Conservation (phyloP, 2,797 vertebrate species). For the Peromyscus aztecus region DNA sequence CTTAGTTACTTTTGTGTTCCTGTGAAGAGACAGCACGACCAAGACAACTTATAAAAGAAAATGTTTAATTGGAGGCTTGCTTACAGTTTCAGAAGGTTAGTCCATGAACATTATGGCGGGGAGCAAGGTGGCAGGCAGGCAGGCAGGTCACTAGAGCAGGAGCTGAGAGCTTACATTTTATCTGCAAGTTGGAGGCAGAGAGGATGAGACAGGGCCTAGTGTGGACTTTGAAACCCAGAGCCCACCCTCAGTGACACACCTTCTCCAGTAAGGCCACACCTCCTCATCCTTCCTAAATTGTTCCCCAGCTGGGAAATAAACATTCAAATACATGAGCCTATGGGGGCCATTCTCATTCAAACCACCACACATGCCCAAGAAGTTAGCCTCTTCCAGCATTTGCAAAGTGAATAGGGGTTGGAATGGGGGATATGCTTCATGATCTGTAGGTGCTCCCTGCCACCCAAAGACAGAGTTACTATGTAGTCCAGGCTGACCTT, state of each 20-base stretch:
- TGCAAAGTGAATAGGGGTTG: constrained; percentile 33
- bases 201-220: not conserved
- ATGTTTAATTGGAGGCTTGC: not conserved
- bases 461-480: not conserved
- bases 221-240: not conserved
- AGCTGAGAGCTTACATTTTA: not conserved
- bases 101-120: not conserved
- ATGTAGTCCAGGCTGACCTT: not conserved
- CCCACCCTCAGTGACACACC: not conserved
- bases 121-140: not conserved
- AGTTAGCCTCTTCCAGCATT: constrained; percentile 38
- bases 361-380: not conserved
- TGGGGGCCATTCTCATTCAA: not conserved
- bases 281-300: not conserved
- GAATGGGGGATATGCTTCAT: not conserved
- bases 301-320: not conserved
- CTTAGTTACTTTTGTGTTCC: not conserved
- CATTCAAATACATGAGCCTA: not conserved
- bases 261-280: not conserved
- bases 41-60: not conserved
- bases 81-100: not conserved
- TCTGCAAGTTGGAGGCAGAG: not conserved
- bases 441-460: not conserved
- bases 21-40: not conserved
- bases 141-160: not conserved